Evolutionary conservation across 2,113 vertebrate genomes (phyloP), one percentile per base, ranked within the genome.

Genomic region (Eulacestoma nigropectus): DNA sequence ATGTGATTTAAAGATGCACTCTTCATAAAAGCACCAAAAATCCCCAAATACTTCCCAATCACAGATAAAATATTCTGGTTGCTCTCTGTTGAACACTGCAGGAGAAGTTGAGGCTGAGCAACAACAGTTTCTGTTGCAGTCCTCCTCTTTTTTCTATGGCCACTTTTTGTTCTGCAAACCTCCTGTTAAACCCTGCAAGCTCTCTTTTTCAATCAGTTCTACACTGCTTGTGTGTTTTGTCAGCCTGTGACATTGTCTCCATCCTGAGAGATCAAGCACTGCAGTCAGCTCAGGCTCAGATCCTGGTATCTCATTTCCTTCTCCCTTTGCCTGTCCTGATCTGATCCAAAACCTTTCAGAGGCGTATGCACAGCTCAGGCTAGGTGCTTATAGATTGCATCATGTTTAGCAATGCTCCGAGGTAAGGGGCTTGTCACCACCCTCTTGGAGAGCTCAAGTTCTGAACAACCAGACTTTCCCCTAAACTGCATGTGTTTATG

Each of bases 341-440:
- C 35, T 42, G 64, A 50, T 32, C 23, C 39, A 60, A 79, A 83
- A 11, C 47, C 25, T 62, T 52, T n/a, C 69, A n/a, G 30, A 75
- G n/a, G 22, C 22, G 0, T 7, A 16, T 0, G 0, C 81, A 44
- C 33, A 65, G 70, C 68, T 87, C 55, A 63, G 35, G 20, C 33
- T 33, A 17, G 77, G 39, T 91, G 55, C 55, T 57, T 84, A 47
- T 13, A 59, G 81, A 91, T 21, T 63, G 69, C 64, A 67, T 59
- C 18, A 0, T 10, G 55, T 73, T 89, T 21, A 94, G 37, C 50
- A 57, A 1, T 2, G 6, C 77, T 89, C 59, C 39, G 47, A 78
- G 73, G 89, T 77, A 89, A 95, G 52, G 72, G 14, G 33, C 68
- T 56, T 95, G 92, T 95, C 80, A 91, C n/a, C 93, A 82, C 73